phyloP scores from a whole-genome alignment of 2,888 invertebrate species.

The Drosophila niveifrons region DNA sequence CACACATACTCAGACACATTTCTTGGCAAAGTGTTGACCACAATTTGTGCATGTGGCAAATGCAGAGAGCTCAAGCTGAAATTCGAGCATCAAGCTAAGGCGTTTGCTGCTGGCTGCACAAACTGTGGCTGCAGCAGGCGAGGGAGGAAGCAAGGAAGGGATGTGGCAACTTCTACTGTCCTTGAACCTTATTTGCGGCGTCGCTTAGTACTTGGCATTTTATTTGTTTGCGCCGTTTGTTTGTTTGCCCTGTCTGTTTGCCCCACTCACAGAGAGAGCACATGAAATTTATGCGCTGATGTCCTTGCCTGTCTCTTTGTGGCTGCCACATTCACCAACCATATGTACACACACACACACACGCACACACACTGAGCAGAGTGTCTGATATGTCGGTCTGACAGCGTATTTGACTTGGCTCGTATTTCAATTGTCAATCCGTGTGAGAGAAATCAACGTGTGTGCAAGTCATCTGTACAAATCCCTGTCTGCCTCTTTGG shows the following conservation, averaged over 20 bases:
- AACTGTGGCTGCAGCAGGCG: not conserved
- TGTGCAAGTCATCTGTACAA: slow-evolving; percentile 17
- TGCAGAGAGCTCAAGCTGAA: slow-evolving; percentile 24
- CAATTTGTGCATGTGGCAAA: slow-evolving; percentile 75
- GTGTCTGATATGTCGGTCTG: slow-evolving; percentile 15
- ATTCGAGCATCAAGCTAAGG: not conserved
- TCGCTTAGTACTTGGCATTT: slow-evolving; percentile 53
- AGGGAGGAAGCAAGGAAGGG: not conserved
- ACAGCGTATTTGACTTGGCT: slow-evolving; percentile 53
- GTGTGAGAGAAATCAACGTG: slow-evolving; percentile 45
- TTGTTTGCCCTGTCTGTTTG: slow-evolving; percentile 62
- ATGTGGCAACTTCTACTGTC: slow-evolving; percentile 38
- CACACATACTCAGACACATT: slow-evolving; percentile 21
- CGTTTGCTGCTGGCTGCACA: not conserved
- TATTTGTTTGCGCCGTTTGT: slow-evolving; percentile 64
- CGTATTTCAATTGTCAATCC: slow-evolving; percentile 66
- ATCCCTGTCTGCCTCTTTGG: slow-evolving; percentile 1
- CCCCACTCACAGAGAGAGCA: slow-evolving; percentile 37
- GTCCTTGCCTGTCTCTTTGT: slow-evolving; percentile 36
- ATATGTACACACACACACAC: slow-evolving; percentile 10
- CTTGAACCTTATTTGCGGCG: slow-evolving; percentile 65
- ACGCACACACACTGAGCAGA: slow-evolving; percentile 1
- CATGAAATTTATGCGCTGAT: slow-evolving; percentile 65
- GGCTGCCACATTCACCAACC: slow-evolving; percentile 20
- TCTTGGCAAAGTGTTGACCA: slow-evolving; percentile 64